These are phyloP conservation scores for Podiceps cristatus DNA, from an alignment of 2,113 vertebrate species.

Conservation along the genomic window DNA sequence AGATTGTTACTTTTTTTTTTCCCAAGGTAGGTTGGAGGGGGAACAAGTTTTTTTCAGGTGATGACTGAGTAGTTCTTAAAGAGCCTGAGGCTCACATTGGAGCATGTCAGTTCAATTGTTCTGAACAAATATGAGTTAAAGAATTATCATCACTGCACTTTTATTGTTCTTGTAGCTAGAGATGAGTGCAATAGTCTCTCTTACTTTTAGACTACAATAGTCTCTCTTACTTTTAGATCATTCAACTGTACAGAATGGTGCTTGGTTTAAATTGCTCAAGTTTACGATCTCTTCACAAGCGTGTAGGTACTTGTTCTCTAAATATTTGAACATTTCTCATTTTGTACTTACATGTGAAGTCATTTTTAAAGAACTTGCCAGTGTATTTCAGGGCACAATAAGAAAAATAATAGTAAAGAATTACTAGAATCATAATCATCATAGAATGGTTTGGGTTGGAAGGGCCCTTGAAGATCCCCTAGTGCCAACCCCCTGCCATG, in stretches of 20 bases:
- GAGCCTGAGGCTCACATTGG: background rate
- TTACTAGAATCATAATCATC: background rate
- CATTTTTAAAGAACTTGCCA: background rate
- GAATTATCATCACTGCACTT: background rate
- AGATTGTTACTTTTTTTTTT: background rate
- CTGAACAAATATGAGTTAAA: slow-evolving; percentile 1
- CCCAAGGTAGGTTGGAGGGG: background rate
- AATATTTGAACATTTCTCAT: slow-evolving; percentile 15
- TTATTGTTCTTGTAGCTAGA: background rate
- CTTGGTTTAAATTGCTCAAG: background rate
- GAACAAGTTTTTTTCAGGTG: background rate
- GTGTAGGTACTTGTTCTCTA: background rate
- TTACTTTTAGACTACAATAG: background rate
- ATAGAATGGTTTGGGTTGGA: too few species aligned
- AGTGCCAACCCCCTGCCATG: too few species aligned
- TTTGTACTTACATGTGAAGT: background rate
- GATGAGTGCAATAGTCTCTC: background rate
- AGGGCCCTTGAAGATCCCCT: too few species aligned
- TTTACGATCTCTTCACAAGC: background rate
- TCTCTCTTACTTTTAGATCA: background rate
- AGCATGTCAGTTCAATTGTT: background rate
- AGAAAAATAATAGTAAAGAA: background rate
- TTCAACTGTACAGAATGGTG: background rate
- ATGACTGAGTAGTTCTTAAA: background rate
- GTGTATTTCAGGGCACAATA: background rate